Evolutionary conservation across 2,797 vertebrate species (phyloP), one percentile per base, ranked within the genome.

Genomic region (Siniperca scherzeri): DNA sequence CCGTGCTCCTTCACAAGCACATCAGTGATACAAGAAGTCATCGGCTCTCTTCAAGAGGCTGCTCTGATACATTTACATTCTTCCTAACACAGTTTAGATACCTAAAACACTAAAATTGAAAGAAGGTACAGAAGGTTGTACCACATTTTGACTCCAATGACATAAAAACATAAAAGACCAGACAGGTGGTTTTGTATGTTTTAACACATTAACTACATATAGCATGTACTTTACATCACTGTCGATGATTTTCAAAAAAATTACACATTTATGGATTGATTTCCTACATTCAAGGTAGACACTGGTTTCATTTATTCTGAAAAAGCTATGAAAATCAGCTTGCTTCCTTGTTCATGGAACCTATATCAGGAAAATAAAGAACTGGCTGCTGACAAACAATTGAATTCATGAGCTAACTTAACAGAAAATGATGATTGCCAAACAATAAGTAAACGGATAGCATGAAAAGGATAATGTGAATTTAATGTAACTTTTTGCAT

Each of bases 1-100:
- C 82, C 25, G 27, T 46, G 60, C 62, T 86, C 66, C 80, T 85
- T 72, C 76, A 84, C 21, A 21, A 55, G 22, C 46, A 79, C 64
- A 82, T 75, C 55, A 61, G 69, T 50, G 74, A 9, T 61, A 40
- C 60, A 40, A 56, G 66, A 59, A 85, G 50, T 59, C 40, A 30
- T 77, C 78, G 10, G 12, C 52, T 50, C 55, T 77, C 68, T 33
- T 21, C 40, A 68, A 33, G 13, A 77, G 17, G 30, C 62, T 46
- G 12, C 40, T 77, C 14, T 38, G 10, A 60, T 46, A 30, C 1
- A 44, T 30, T 22, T 59, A 27, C 62, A 48, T 57, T 70, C 16
- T 53, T 61, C 27, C 22, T 5, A 10, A 57, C 38, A 30, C 33
- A 33, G 36, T 73, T 57, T 57, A 44, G 14, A 44, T 4, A 22